These are phyloP conservation scores for Ochlodes sylvanus DNA, from an alignment of 2,888 invertebrate species.

Conservation along the genomic window DNA sequence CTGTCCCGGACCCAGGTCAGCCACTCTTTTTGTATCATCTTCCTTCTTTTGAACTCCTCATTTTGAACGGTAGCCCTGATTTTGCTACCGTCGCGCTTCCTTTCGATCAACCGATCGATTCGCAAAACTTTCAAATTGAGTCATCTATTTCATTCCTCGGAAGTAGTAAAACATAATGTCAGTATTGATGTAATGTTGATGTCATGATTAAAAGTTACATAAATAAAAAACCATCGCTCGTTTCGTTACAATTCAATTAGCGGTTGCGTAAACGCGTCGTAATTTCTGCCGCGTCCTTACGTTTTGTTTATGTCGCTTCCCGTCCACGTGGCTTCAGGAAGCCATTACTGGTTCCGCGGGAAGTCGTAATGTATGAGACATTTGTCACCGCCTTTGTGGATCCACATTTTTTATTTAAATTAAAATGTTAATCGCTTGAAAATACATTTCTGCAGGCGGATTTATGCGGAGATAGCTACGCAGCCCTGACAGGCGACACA, in stretches of 20 bases:
- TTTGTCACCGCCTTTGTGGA: slow-evolving; percentile 28
- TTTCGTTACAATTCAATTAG: slow-evolving; percentile 5
- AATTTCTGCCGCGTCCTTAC: slow-evolving; percentile 8
- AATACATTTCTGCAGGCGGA: slow-evolving; percentile 9
- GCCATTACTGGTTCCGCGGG: slow-evolving; percentile 25
- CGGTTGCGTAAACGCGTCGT: slow-evolving; percentile 23
- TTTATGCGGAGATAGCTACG: slow-evolving; percentile 1
- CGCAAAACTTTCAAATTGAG: no score
- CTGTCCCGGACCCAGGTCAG: slow-evolving; percentile 87
- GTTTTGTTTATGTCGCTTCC: slow-evolving; percentile 11
- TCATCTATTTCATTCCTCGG: no score
- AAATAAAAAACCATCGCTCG: not conserved
- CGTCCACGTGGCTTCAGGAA: slow-evolving; percentile 20
- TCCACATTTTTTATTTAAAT: slow-evolving; percentile 30
- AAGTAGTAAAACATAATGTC: no score
- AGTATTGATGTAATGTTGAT: no score
- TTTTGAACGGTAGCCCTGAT: no score
- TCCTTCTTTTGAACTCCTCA: no score
- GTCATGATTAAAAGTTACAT: no score
- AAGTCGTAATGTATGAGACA: slow-evolving; percentile 29
- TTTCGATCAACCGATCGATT: no score
- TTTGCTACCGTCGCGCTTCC: no score
- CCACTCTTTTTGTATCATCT: no score
- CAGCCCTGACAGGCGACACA: not conserved
- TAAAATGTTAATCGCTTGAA: slow-evolving; percentile 29